phyloP scores from a whole-genome alignment of 2,888 invertebrate species.

The Dermolepida albohirtum region DNA sequence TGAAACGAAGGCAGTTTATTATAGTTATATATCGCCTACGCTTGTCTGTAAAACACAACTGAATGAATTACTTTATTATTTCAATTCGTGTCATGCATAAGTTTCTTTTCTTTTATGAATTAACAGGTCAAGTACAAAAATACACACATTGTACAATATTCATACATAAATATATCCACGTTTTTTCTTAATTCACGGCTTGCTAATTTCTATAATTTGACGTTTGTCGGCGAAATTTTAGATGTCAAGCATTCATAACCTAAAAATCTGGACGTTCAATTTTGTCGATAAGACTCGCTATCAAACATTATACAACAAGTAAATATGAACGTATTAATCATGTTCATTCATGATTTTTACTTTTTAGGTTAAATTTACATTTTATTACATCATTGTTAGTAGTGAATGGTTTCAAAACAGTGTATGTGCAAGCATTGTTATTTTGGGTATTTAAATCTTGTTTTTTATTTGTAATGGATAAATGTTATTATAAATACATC shows the following conservation, averaged over 20 bases:
- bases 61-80: conserved; percentile 45
- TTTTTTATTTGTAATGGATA: not conserved
- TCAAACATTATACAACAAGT: not conserved
- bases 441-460: conserved; percentile 17
- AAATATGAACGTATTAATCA: not conserved
- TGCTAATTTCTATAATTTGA: not conserved
- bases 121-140: conserved; percentile 8
- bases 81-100: conserved; percentile 37
- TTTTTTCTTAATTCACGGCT: conserved; percentile 5
- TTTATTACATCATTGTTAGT: conserved; percentile 1
- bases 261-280: conserved; percentile 12
- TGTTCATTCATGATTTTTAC: conserved; percentile 28
- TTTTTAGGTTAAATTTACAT: conserved; percentile 21
- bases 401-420: not conserved
- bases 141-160: not conserved
- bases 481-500: too few relatives aligned
- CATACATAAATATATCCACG: conserved; percentile 9
- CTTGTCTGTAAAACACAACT: conserved; percentile 46
- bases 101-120: conserved; percentile 1
- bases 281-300: not conserved
- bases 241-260: conserved; percentile 23
- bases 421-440: not conserved
- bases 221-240: not conserved
- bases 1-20: conserved; percentile 53
- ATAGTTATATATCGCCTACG: conserved; percentile 54